Percentiles rank a stretch among this genome's conserved stretches.
These are phyloP conservation scores for Sakesphorus luctuosus DNA, from an alignment of 2,113 vertebrate species.

Conservation along the genomic window DNA sequence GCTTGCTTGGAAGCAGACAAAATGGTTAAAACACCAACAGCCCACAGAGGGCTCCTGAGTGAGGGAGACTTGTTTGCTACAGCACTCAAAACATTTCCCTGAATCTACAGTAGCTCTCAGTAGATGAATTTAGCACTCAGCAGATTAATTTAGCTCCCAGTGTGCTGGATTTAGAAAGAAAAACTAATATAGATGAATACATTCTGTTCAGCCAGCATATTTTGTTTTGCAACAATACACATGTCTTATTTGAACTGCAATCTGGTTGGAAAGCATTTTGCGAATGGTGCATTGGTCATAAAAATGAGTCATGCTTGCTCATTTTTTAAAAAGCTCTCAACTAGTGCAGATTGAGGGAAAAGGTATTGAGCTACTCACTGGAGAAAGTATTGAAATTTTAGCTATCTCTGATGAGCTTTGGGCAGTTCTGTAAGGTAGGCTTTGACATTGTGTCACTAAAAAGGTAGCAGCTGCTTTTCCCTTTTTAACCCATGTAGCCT, in stretches of 20 bases:
- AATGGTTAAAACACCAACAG: constrained; percentile 74
- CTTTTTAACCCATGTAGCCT: not conserved
- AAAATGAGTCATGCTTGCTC: constrained; percentile 68
- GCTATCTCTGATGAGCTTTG: not conserved
- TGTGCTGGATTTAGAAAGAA: constrained; percentile 68
- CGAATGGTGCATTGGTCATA: constrained; percentile 59
- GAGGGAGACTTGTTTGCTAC: constrained; percentile 67
- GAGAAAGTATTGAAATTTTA: constrained; percentile 26
- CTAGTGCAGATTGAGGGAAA: constrained; percentile 17
- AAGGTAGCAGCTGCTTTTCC: not conserved
- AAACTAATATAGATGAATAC: constrained; percentile 68
- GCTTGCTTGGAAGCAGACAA: constrained; percentile 72
- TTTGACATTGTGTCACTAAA: not conserved
- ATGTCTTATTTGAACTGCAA: constrained; percentile 69
- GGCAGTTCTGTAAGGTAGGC: not conserved
- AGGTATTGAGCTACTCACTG: constrained; percentile 23
- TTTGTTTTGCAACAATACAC: constrained; percentile 72
- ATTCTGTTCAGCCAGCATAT: constrained; percentile 71
- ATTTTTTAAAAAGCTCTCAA: constrained; percentile 55
- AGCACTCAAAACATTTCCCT: constrained; percentile 46
- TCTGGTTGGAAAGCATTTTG: constrained; percentile 65
- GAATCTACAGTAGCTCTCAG: constrained; percentile 64
- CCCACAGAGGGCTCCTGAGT: constrained; percentile 77
- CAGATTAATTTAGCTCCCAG: constrained; percentile 71
- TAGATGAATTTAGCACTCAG: constrained; percentile 70